These are phyloP conservation scores for Tauraco hartlaubi DNA, from an alignment of 2,797 vertebrate genomes.

Conservation along the genomic window DNA sequence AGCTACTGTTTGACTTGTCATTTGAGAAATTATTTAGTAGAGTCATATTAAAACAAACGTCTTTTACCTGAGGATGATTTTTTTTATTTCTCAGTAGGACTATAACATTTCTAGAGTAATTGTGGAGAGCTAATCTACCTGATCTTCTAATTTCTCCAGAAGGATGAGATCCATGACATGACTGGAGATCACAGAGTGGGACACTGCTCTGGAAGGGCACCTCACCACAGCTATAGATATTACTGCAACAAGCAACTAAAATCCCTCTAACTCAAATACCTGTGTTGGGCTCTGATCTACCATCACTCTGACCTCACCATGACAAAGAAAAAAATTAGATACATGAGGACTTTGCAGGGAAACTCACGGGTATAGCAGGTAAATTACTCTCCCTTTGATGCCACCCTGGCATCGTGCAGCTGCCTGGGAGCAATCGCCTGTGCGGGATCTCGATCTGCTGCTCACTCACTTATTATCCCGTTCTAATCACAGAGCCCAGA, in stretches of 20 bases:
- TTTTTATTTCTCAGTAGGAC: not conserved
- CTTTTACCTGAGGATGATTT: not conserved
- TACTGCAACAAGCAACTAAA: not conserved
- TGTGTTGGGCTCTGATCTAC: not conserved
- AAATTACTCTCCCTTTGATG: not conserved
- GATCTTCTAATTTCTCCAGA: not conserved
- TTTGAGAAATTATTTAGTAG: not conserved
- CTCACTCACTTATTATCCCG: constrained; percentile 31
- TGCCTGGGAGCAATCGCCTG: not conserved
- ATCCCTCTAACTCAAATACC: not conserved
- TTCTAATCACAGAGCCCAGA: constrained; percentile 27
- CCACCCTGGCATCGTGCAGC: not conserved
- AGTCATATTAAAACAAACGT: not conserved
- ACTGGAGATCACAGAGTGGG: not conserved
- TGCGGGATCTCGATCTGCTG: not conserved
- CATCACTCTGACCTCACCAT: not conserved
- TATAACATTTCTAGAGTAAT: not conserved
- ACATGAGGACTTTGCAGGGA: not conserved
- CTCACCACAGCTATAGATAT: not conserved
- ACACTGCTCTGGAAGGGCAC: not conserved
- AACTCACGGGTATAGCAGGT: not conserved
- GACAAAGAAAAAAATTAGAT: not conserved
- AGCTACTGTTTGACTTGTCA: not conserved
- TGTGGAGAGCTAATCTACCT: not conserved
- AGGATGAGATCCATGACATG: not conserved